Conservation (phyloP, 2,113 vertebrate genomes). For the Brachypteracias leptosomus region DNA sequence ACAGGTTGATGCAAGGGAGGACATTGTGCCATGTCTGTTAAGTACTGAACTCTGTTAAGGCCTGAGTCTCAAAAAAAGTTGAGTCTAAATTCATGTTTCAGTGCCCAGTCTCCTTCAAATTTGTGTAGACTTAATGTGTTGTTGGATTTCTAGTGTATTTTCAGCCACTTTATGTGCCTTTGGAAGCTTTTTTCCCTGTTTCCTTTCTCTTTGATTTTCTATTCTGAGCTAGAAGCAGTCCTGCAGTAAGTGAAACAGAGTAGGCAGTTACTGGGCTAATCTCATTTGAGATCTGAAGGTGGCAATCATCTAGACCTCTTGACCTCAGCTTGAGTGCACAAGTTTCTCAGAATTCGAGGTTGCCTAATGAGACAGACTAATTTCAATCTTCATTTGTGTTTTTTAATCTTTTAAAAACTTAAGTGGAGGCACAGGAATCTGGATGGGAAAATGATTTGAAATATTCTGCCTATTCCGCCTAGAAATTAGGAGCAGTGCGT, state of each 20-base stretch:
- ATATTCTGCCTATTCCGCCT: neutral
- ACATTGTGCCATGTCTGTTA: neutral
- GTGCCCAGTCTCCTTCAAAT: neutral
- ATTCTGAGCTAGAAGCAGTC: neutral
- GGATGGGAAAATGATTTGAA: neutral
- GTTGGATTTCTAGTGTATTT: neutral
- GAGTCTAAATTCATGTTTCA: neutral
- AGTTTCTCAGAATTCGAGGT: neutral
- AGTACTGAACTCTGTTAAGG: neutral
- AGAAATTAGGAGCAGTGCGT: neutral
- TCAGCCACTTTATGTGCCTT: neutral
- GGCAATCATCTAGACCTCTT: neutral
- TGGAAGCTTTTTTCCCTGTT: neutral
- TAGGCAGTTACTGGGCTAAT: neutral
- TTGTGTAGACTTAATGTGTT: neutral
- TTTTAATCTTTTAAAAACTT: neutral
- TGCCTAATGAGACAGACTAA: neutral
- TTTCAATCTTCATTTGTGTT: neutral
- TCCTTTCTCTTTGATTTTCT: neutral
- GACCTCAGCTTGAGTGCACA: neutral
- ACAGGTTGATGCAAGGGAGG: neutral
- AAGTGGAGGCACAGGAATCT: neutral
- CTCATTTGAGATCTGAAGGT: neutral
- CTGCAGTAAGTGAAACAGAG: neutral
- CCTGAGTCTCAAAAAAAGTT: neutral